Conservation (phyloP, 2,888 invertebrate species). For the Mythimna lalbum region DNA sequence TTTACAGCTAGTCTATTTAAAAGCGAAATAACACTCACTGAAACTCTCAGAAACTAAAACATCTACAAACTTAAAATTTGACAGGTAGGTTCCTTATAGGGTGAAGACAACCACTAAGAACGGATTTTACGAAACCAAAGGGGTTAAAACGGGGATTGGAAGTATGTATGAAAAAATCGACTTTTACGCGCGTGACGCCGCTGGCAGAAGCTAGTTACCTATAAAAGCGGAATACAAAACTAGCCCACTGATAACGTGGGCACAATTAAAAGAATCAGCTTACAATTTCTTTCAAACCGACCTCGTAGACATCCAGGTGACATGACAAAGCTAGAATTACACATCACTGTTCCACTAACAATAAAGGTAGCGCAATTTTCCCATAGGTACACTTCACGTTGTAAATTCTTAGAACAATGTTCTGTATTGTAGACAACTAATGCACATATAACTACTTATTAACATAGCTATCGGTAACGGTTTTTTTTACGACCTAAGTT, state of each 20-base stretch:
- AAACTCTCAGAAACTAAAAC: too few relatives aligned
- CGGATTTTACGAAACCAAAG: too few relatives aligned
- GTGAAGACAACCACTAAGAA: too few relatives aligned
- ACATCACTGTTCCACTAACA: conserved; percentile 35
- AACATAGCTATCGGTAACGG: conserved; percentile 38
- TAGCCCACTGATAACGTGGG: conserved; percentile 15
- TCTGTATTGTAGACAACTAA: conserved; percentile 39
- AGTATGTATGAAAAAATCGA: too few relatives aligned
- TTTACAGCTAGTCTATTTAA: too few relatives aligned
- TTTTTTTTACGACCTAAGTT: conserved; percentile 24
- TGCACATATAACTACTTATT: conserved; percentile 38
- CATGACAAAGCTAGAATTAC: conserved; percentile 58
- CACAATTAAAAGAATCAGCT: conserved; percentile 31
- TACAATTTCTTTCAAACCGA: background rate
- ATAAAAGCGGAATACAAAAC: background rate
- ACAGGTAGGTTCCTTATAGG: too few relatives aligned
- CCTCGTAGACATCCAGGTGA: conserved; percentile 44
- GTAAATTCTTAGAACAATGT: conserved; percentile 58
- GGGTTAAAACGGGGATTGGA: too few relatives aligned
- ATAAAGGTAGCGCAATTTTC: conserved; percentile 54
- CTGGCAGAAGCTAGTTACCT: too few relatives aligned
- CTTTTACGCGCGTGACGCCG: too few relatives aligned
- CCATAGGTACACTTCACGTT: conserved; percentile 46
- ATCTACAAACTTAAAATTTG: too few relatives aligned
- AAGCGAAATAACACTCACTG: too few relatives aligned